Conservation (phyloP, 2,888 invertebrate species). For the Alcis repandata region DNA sequence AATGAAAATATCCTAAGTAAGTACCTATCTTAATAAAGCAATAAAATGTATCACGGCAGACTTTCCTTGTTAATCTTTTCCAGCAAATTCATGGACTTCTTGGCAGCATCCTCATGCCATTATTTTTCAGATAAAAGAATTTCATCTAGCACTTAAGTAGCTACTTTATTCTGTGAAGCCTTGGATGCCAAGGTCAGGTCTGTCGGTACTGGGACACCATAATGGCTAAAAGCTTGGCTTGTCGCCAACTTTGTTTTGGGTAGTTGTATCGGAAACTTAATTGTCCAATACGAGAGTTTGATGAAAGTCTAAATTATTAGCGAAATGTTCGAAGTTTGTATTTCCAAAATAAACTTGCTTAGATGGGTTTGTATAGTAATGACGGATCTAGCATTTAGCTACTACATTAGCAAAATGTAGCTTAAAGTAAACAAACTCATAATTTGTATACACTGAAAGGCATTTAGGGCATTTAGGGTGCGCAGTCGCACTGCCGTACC, state of each 20-base stretch:
- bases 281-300: background rate
- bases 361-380: no score
- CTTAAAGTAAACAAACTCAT: no score
- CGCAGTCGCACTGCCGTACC: no score
- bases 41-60: background rate
- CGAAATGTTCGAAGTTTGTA: background rate
- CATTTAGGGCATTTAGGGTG: no score
- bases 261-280: background rate
- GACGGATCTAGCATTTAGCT: background rate
- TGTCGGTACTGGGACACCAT: background rate
- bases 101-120: conserved; percentile 8
- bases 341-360: background rate
- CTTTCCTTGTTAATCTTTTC: background rate
- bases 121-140: conserved; percentile 10
- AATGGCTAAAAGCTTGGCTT: conserved; percentile 5
- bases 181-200: conserved; percentile 11
- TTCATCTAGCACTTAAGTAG: conserved; percentile 13
- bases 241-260: conserved; percentile 3
- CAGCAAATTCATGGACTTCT: conserved; percentile 2
- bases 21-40: background rate
- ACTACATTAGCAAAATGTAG: no score
- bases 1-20: background rate
- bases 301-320: background rate
- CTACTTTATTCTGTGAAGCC: conserved; percentile 3
- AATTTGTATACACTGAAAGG: no score